Evolutionary conservation across 2,888 invertebrate genomes (phyloP), one percentile per base, ranked within the genome.

Genomic region (Eristalis intricaria): DNA sequence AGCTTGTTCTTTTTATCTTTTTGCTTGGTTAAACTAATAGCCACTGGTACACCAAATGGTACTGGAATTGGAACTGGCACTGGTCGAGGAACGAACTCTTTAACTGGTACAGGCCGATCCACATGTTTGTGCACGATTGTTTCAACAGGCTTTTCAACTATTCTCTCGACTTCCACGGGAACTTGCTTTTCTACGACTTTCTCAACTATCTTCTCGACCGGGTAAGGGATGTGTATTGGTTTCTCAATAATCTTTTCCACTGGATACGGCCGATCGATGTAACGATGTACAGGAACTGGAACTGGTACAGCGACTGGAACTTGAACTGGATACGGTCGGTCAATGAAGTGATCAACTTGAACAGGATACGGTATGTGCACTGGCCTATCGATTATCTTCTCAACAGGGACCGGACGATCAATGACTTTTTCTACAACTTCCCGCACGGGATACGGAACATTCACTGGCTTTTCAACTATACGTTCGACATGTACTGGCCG

Each of bases 141-240:
- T 0, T 94, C 94, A 0, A 95, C 94, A 1, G 94, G 94, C 89
- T 95, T 95, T 89, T 96, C 95, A 0, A 96, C 94, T 40, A 95
- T 93, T 75, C 94, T 90, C 19, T 93, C 91, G 3, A 92, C 91
- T 76, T 92, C 92, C 8, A 93, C 90, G 1, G 93, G 93, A 7
- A 92, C 92, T 13, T 92, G 93, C 84, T 94, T 94, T 88, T 95
- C 94, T 0, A 95, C 92, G 0, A 95, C 90, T 88, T 94, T 95
- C 82, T 95, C 95, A 0, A 95, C 93, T 1, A 94, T 93, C 66
- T 93, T 90, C 92, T 65, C 91, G 0, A 93, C 93, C 0, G 93
- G 91, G 79, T 95, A 92, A 0, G 93, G 93, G 1, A 93, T 89
- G 10, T 94, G 94, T 22, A 94, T 91, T 0, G 93, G 94, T 83